Conservation (phyloP, 2,888 invertebrate species). For the Erebia epiphron region DNA sequence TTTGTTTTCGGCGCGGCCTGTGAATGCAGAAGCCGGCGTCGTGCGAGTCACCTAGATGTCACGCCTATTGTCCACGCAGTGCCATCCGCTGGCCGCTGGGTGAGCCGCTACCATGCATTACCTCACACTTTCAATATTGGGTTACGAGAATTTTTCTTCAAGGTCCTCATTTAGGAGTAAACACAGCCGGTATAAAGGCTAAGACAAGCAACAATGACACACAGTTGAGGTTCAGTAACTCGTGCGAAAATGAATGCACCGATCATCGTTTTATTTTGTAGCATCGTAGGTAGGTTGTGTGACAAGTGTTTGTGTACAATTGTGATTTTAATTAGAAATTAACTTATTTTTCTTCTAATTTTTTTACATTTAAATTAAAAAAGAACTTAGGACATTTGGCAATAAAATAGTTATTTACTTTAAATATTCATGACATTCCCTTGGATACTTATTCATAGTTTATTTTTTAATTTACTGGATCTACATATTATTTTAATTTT, state of each 20-base stretch:
- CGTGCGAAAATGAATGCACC: constrained; percentile 73
- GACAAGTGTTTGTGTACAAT: neutral
- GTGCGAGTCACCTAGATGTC: constrained; percentile 81
- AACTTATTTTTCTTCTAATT: neutral
- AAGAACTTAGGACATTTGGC: neutral
- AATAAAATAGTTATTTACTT: neutral
- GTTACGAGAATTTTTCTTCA: constrained; percentile 82
- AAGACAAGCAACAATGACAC: constrained; percentile 70
- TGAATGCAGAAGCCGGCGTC: constrained; percentile 65
- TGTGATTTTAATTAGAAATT: constrained; percentile 5
- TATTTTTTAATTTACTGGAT: neutral
- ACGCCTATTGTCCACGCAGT: constrained; percentile 76
- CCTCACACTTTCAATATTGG: constrained; percentile 82
- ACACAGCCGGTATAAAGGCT: constrained; percentile 79
- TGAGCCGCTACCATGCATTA: constrained; percentile 76
- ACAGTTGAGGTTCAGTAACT: constrained; percentile 71
- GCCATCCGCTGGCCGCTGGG: constrained; percentile 68
- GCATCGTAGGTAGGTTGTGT: constrained; percentile 69
- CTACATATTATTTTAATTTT: constrained; percentile 3
- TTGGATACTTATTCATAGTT: neutral
- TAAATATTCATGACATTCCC: neutral
- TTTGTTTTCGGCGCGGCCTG: constrained; percentile 64
- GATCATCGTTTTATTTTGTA: constrained; percentile 64
- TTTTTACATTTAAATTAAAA: neutral
- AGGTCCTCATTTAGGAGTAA: constrained; percentile 79